Percentiles rank a stretch among this genome's conserved stretches.
phyloP scores from a whole-genome alignment of 2,113 vertebrate genomes.

The Ia io region DNA sequence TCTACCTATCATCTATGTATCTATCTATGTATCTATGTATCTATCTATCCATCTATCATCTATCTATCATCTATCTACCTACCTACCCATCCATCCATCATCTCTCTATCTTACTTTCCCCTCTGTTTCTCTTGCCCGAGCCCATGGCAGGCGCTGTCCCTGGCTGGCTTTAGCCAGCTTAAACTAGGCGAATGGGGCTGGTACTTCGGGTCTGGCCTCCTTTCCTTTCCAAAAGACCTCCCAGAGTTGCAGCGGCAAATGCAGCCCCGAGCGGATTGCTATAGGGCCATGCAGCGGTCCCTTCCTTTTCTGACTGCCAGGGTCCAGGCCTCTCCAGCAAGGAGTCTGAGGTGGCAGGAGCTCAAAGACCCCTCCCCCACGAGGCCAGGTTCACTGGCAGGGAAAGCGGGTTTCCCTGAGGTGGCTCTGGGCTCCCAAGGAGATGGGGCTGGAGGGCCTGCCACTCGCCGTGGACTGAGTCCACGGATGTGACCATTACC shows the following conservation, averaged over 20 bases:
- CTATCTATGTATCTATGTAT: too few species aligned
- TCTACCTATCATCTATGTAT: too few species aligned
- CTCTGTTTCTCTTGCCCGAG: not conserved
- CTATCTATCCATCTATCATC: too few species aligned
- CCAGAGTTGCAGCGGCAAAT: not conserved
- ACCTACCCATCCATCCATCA: not conserved
- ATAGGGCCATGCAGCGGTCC: fast-evolving
- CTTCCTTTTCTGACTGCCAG: not conserved
- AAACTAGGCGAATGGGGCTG: not conserved
- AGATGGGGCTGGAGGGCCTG: not conserved
- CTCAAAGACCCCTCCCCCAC: too few species aligned
- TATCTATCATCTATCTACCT: too few species aligned
- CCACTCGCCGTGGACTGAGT: not conserved
- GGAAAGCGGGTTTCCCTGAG: not conserved
- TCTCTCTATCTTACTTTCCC: not conserved
- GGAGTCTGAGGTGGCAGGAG: not conserved
- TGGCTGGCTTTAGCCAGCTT: not conserved
- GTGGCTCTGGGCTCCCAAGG: not conserved
- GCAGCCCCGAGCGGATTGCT: not conserved
- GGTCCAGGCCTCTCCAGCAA: not conserved
- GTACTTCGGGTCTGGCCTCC: not conserved
- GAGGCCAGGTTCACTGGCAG: not conserved
- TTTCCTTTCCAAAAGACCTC: not conserved
- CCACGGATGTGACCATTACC: not conserved
- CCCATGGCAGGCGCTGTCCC: not conserved